Conservation (phyloP, 2,797 vertebrate genomes). For the Labeo calbasu region DNA sequence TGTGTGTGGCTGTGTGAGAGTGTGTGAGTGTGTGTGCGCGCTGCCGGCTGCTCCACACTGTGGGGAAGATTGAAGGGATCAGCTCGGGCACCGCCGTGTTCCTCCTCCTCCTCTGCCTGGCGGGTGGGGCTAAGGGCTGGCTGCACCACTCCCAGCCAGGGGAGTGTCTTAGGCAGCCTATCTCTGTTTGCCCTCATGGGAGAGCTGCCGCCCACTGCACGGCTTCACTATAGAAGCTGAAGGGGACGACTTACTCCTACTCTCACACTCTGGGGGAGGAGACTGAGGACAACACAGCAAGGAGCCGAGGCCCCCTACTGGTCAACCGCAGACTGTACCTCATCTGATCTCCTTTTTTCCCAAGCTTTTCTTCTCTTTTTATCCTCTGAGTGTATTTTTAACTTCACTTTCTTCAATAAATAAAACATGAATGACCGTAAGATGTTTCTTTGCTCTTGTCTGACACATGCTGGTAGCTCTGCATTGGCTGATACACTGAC, state of each 20-base stretch:
- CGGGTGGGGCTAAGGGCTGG: slow-evolving; percentile 53
- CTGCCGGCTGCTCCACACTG: slow-evolving; percentile 87
- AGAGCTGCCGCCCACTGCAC: slow-evolving; percentile 42
- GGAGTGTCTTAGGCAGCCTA: slow-evolving; percentile 60
- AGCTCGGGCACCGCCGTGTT: slow-evolving; percentile 86
- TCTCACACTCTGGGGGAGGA: slow-evolving; percentile 47
- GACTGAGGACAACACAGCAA: slow-evolving; percentile 20
- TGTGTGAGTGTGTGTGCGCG: slow-evolving; percentile 54
- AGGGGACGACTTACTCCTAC: slow-evolving; percentile 48
- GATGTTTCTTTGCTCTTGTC: slow-evolving; percentile 38
- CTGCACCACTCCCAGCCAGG: slow-evolving; percentile 52
- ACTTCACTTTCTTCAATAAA: slow-evolving; percentile 43
- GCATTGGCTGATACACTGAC: slow-evolving; percentile 39
- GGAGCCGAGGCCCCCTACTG: slow-evolving; percentile 60
- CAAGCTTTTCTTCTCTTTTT: slow-evolving; percentile 6
- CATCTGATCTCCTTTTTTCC: background rate
- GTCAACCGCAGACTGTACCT: slow-evolving; percentile 39
- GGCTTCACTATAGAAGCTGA: slow-evolving; percentile 46
- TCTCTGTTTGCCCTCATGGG: slow-evolving; percentile 54
- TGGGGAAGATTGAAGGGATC: slow-evolving; percentile 86
- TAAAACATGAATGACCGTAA: slow-evolving; percentile 36
- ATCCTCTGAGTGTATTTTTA: slow-evolving; percentile 29
- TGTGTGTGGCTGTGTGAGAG: slow-evolving; percentile 45
- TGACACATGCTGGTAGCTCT: slow-evolving; percentile 32
- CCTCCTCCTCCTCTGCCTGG: slow-evolving; percentile 76